Evolutionary conservation across 92 coral and sea anemone genomes (phyloP).

Genomic region (Umimayanthus chanpuru): DNA sequence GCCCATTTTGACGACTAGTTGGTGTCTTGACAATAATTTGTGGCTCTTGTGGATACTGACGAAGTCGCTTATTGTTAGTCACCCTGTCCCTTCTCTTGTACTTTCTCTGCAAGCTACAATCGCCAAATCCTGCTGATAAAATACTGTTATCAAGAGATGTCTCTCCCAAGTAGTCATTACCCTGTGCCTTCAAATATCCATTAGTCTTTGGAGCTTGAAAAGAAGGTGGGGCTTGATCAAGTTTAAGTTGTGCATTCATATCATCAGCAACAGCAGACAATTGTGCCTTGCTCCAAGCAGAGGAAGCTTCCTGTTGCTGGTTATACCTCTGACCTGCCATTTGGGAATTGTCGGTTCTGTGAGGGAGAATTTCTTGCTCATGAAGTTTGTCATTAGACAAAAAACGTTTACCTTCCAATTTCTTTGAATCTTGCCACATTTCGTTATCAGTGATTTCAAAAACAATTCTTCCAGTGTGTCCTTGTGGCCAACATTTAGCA

Average conservation of each 20-base stretch:
- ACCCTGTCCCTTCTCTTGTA: conserved; percentile 14
- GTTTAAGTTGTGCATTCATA: conserved; percentile 7
- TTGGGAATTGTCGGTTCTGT: background rate
- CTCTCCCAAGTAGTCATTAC: background rate
- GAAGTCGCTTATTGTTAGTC: conserved; percentile 16
- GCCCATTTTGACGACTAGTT: background rate
- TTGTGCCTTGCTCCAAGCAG: conserved; percentile 24
- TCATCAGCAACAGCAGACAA: conserved; percentile 37
- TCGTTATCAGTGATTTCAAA: conserved; percentile 21
- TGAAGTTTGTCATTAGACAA: background rate
- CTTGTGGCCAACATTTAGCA: conserved; percentile 8
- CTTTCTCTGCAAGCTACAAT: conserved; percentile 34
- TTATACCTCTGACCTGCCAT: background rate
- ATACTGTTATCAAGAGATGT: conserved; percentile 33
- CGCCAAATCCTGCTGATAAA: conserved; percentile 28
- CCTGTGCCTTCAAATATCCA: background rate
- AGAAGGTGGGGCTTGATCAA: background rate
- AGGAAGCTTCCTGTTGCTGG: background rate
- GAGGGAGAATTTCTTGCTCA: background rate
- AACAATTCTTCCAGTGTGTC: conserved; percentile 7
- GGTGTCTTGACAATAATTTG: conserved; percentile 9
- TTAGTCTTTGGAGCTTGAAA: conserved; percentile 13
- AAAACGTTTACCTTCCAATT: background rate
- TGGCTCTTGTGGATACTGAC: conserved; percentile 10
- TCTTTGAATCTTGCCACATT: background rate